phyloP scores from a whole-genome alignment of 2,797 vertebrate genomes.

The Pagetopsis macropterus region DNA sequence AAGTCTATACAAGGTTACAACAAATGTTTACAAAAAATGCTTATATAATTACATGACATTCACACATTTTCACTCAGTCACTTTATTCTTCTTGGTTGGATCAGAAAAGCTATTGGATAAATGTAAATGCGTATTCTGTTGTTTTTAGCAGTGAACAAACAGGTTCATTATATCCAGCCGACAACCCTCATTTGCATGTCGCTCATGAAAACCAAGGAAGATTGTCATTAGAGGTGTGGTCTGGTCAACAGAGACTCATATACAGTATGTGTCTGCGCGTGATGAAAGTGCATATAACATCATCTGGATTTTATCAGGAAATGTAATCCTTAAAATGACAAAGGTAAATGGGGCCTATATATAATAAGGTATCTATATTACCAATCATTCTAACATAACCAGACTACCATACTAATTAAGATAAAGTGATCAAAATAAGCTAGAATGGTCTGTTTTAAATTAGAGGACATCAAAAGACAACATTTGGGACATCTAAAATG shows the following conservation, averaged over 20 bases:
- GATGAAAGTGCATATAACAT: slow-evolving; percentile 5
- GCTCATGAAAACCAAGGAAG: neutral
- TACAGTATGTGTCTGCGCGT: neutral
- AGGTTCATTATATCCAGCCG: neutral
- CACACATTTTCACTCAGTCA: neutral
- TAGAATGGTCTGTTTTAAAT: neutral
- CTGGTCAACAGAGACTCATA: neutral
- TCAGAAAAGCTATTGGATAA: neutral
- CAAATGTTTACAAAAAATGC: neutral
- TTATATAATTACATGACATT: neutral
- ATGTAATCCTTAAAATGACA: too few species aligned
- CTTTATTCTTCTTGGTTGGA: neutral
- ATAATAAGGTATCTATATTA: neutral
- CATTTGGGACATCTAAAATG: too few species aligned
- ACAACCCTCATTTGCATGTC: neutral
- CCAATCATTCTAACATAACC: neutral
- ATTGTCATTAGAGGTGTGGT: neutral
- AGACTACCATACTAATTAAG: neutral
- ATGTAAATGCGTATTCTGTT: neutral
- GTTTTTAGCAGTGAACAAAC: neutral
- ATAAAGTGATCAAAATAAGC: neutral
- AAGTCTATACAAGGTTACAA: neutral
- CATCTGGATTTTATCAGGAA: neutral
- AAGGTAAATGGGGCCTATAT: too few species aligned
- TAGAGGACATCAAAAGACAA: neutral